Evolutionary conservation across 2,797 vertebrate species (phyloP), one percentile per base, ranked within the genome.

Genomic region (Falco peregrinus): DNA sequence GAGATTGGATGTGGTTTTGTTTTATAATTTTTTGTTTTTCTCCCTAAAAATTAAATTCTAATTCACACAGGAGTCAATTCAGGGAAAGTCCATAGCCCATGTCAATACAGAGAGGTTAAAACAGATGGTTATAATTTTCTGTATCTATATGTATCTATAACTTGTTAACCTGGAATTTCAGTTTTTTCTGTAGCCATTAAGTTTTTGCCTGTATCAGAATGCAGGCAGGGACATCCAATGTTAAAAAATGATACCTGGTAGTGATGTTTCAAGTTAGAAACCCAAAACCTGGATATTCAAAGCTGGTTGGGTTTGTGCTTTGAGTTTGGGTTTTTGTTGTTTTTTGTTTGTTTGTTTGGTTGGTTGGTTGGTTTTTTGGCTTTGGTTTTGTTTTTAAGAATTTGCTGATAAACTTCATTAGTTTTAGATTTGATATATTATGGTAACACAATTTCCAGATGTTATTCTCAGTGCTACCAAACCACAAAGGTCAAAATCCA

Each of bases 151-250:
- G 12, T 39, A 39, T 35, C 35, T 39, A 0, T 31, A 53, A 22
- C 5, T 67, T 24, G 2, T 41, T 81, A 70, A 60, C 1, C 1
- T 37, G 33, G 1, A 2, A 33, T 76, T 76, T 83, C n/a, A 37
- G 2, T 10, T 74, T 86, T 63, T 82, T 5, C 5, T 63, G 7
- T 37, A 67, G 3, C 2, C 14, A 31, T 14, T 11, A 60, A 16
- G 3, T 9, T 29, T 93, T 84, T 60, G 6, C 2, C 11, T 69
- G 6, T 20, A 61, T 43, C 26, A 53, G 31, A 71, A 60, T 24
- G 2, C 2, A 73, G 13, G 6, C 7, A 67, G 2, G 7, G 10
- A 53, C 11, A 53, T 11, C 1, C 4, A 70, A 8, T 8, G 4
- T 51, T 47, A 65, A 78, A 68, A 56, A 87, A 41, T 25, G 5